These are phyloP conservation scores for Agriotes lineatus DNA, from an alignment of 2,888 invertebrate genomes.

Conservation along the genomic window DNA sequence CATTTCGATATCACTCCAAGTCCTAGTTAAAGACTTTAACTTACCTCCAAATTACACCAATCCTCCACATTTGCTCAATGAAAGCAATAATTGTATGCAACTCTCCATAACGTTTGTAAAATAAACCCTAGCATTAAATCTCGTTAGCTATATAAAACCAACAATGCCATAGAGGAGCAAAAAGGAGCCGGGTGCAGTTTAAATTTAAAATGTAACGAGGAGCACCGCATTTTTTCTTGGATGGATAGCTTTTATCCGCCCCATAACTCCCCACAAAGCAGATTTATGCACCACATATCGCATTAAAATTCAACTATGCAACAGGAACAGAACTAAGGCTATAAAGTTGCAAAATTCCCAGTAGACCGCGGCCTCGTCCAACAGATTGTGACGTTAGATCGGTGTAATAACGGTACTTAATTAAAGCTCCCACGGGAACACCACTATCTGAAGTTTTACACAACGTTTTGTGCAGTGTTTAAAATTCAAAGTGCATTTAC, in stretches of 20 bases:
- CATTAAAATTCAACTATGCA: conserved; percentile 22
- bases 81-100: no score
- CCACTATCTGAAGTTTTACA: conserved; percentile 13
- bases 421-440: conserved; percentile 23
- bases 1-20: no score
- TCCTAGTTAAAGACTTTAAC: no score
- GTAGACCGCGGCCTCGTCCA: conserved; percentile 20
- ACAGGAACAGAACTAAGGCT: conserved; percentile 14
- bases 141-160: no score
- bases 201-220: conserved; percentile 4
- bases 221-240: not conserved
- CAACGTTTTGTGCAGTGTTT: no score
- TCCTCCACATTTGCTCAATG: no score
- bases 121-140: no score
- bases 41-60: no score
- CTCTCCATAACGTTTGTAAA: no score
- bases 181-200: no score
- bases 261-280: conserved; percentile 11
- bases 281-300: conserved; percentile 10
- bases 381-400: conserved; percentile 36
- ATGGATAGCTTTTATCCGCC: conserved; percentile 14
- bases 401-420: conserved; percentile 25
- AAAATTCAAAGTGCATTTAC: conserved; percentile 35
- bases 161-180: no score
- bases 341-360: conserved; percentile 30